Evolutionary conservation across 2,888 invertebrate genomes (phyloP), one percentile per base, ranked within the genome.

Genomic region (Tetanocera ferruginea): DNA sequence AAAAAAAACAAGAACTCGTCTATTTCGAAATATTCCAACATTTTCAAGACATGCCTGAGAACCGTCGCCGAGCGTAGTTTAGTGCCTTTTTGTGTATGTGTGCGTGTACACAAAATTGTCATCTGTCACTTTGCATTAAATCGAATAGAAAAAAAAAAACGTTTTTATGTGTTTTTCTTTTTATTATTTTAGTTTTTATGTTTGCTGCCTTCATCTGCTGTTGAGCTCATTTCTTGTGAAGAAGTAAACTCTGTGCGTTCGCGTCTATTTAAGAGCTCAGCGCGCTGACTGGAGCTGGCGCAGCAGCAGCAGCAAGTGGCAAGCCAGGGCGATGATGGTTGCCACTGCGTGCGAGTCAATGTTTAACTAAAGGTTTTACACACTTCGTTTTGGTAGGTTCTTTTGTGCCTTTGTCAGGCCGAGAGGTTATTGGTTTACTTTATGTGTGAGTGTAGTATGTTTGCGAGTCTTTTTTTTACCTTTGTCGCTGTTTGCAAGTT

Each of bases 51-150:
- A 6, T 17, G 51, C 34, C 25, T 28, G 28, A 14, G 37, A 37
- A 23, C 43, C 37, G 25, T 11, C n/a, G 25, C 19, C n/a, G 5
- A 34, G 23, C 6, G 5, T 5, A 1, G 9, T 23, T 37, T 3
- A 28, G 28, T 64, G 23, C 19, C 11, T 67, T 8, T 17, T 2
- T 23, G 62, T 62, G 31, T 31, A 8, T 64, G 23, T 23, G 43
- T 49, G 43, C 3, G 64, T 67, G 55, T 66, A 23, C 28, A 62
- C 66, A 76, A 78, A 77, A 79, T 51, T 79, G 79, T 81, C 80
- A 81, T 81, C 80, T 81, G 79, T 81, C 79, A 79, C 74, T 74
- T 80, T 55, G 76, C 55, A 77, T 80, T 78, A 80, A 78, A 76
- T 77, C 43, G 43, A 43, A 43, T 43, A 43, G 78, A 77, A 52